Evolutionary conservation across 2,797 vertebrate genomes (phyloP), one percentile per base, ranked within the genome.

Genomic region (Zalophus californianus): DNA sequence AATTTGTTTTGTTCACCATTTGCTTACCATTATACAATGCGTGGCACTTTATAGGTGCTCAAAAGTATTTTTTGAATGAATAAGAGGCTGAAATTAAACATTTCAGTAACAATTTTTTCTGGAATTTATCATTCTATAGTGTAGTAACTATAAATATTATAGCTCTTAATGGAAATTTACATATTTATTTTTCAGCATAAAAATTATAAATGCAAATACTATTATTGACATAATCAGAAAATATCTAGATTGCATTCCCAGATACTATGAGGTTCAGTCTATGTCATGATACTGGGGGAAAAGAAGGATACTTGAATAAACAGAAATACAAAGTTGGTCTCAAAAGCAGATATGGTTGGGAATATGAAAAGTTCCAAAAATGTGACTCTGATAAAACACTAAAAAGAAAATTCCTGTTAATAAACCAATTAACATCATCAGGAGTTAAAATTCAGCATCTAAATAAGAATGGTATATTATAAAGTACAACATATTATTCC

Each of bases 291-390:
- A 80, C 8, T 90, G 21, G 48, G 29, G 12, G n/a, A 58, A 72
- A 89, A 73, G 56, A 80, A 83, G n/a, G 5, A 68, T 35, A 7
- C 14, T 78, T 50, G 32, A 44, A 18, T 52, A 90, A 96, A 70
- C 4, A 79, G 27, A 88, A 48, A 60, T 10, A 58, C 70, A 64
- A 92, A 95, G 23, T 54, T 80, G 56, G 29, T 38, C 25, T 64
- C 20, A 50, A 72, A 62, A 38, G 13, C 48, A 78, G 85, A 75
- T 80, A 21, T 41, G 32, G 5, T 48, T 84, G 93, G 48, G 25
- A 73, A 29, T 89, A 89, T 84, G 78, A 92, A 70, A n/a, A 29
- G 41, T 52, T 73, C 50, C 41, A 68, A 91, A 93, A 73, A 90
- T 32, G 29, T 52, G 27, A 89, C 56, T 86, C 44, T 78, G 20